A percentile compares a stretch with the other conserved stretches of the same genome.
Conservation (phyloP, 2,797 vertebrate genomes). For the Otus scops region DNA sequence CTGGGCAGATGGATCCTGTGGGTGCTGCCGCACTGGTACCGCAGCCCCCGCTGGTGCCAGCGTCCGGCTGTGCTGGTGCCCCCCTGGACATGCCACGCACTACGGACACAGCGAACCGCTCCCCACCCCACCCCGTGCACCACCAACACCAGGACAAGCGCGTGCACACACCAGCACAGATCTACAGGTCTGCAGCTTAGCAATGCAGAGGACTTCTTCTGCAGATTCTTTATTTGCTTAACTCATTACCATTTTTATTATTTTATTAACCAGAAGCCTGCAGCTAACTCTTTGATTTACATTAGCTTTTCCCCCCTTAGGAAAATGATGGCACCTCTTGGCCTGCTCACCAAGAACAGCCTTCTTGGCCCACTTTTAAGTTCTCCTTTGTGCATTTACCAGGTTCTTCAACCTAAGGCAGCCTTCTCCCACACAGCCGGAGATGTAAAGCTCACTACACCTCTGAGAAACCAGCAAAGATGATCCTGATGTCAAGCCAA, state of each 20-base stretch:
- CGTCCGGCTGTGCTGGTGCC: not conserved
- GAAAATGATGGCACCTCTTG: not conserved
- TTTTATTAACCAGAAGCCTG: not conserved
- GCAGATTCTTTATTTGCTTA: not conserved
- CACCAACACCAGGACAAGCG: not conserved
- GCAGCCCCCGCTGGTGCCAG: not conserved
- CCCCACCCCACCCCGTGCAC: not conserved
- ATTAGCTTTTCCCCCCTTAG: not conserved
- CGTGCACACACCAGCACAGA: not conserved
- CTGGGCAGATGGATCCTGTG: too few relatives aligned
- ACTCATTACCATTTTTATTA: not conserved
- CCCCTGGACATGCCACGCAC: fast-evolving
- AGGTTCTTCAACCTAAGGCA: not conserved
- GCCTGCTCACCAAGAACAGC: not conserved
- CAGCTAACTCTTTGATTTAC: not conserved
- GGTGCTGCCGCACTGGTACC: not conserved
- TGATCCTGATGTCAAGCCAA: not conserved
- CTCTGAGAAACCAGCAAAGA: not conserved
- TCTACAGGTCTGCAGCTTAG: not conserved
- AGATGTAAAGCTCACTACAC: fast-evolving
- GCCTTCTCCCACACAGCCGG: not conserved
- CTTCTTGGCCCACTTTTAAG: not conserved
- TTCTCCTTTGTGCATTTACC: not conserved
- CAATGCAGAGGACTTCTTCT: not conserved
- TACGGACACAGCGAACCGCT: not conserved